A percentile compares a stretch with the other conserved stretches of the same genome.
These are phyloP conservation scores for Heliconius charithonia DNA, from an alignment of 2,888 invertebrate genomes.

Conservation along the genomic window DNA sequence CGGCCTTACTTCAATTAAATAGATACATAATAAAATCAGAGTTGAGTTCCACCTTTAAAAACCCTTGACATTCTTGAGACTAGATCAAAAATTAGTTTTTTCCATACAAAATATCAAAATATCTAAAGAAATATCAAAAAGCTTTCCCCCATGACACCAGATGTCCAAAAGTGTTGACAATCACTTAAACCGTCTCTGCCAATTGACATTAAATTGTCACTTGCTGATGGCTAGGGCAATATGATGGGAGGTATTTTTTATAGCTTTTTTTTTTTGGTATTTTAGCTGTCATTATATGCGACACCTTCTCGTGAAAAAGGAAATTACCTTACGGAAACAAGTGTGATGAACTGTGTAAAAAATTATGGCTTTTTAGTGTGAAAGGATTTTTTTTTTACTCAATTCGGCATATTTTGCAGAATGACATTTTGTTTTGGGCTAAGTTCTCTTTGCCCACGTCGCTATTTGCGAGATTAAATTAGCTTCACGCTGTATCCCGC, in stretches of 20 bases:
- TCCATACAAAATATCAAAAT: not conserved
- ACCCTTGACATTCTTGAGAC: no score
- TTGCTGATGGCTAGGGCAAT: not conserved
- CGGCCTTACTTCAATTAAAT: no score
- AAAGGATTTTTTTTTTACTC: not conserved
- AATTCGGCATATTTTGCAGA: no score
- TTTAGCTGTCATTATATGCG: not conserved
- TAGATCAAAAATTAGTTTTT: not conserved
- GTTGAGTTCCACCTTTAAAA: no score
- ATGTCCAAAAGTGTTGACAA: constrained; percentile 8
- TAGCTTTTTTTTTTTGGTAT: not conserved
- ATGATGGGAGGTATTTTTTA: not conserved
- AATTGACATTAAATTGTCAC: constrained; percentile 18
- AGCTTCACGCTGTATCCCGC: no score
- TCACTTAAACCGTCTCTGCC: constrained; percentile 9
- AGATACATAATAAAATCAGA: no score
- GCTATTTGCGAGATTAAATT: no score
- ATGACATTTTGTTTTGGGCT: no score
- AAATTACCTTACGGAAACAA: constrained; percentile 4
- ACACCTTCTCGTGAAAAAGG: not conserved
- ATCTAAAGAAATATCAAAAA: not conserved
- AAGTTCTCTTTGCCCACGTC: no score
- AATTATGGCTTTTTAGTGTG: not conserved
- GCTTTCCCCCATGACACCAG: not conserved
- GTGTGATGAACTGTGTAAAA: not conserved